Evolutionary conservation across 2,113 vertebrate species (phyloP).

Genomic region (Cheirogaleus medius): DNA sequence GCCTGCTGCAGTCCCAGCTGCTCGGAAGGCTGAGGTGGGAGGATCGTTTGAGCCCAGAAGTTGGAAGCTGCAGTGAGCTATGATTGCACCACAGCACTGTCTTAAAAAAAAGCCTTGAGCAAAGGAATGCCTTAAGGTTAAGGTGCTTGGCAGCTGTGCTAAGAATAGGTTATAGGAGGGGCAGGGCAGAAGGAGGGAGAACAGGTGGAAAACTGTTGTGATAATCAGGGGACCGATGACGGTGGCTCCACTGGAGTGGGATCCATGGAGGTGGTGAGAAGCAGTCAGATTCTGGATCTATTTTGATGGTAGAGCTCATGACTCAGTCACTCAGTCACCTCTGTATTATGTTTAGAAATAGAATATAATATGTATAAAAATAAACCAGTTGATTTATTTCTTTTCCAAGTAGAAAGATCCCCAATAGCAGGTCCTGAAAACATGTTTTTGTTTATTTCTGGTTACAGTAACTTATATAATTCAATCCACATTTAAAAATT

Average conservation of each 20-base stretch:
- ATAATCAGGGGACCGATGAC: neutral
- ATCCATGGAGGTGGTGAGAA: neutral
- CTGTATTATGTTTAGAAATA: conserved; percentile 10
- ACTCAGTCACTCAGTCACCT: neutral
- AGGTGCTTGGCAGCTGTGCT: neutral
- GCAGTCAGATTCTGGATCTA: neutral
- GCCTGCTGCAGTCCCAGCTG: no score
- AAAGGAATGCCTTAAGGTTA: neutral
- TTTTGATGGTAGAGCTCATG: neutral
- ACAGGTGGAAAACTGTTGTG: neutral
- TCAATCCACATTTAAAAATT: neutral
- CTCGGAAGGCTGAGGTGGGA: no score
- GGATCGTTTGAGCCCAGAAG: no score
- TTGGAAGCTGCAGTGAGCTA: no score
- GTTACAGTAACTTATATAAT: neutral
- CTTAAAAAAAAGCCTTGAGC: neutral
- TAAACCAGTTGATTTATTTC: neutral
- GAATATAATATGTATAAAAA: neutral
- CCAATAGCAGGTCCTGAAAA: neutral
- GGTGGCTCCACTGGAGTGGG: neutral
- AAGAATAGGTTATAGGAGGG: no score
- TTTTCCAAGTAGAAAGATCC: neutral
- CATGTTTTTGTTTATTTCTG: neutral
- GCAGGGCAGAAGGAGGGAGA: neutral
- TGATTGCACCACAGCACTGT: no score